Conservation (phyloP, 2,113 vertebrate genomes). For the Microcebus murinus region DNA sequence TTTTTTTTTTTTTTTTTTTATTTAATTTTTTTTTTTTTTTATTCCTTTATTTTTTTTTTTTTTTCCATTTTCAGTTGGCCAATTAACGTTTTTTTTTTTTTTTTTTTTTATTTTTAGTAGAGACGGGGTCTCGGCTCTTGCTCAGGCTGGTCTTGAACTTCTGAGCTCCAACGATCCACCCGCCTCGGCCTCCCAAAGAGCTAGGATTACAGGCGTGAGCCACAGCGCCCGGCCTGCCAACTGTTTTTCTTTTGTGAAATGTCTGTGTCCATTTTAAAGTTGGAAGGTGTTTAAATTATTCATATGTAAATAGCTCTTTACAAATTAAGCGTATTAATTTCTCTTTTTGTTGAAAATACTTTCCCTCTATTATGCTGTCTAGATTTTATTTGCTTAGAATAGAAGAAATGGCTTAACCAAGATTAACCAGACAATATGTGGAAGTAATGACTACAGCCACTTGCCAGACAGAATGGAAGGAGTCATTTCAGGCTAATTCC, state of each 20-base stretch:
- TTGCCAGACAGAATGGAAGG: background rate
- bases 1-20: background rate
- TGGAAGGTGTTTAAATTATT: background rate
- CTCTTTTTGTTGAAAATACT: background rate
- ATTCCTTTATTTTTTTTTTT: too few relatives aligned
- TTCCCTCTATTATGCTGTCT: background rate
- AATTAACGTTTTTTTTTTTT: too few relatives aligned
- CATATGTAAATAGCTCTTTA: background rate
- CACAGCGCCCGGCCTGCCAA: too few relatives aligned
- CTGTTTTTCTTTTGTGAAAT: background rate
- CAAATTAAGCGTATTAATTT: background rate
- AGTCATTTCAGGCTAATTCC: background rate
- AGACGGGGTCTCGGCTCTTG: too few relatives aligned
- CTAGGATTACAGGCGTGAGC: too few relatives aligned
- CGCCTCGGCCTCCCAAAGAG: too few relatives aligned
- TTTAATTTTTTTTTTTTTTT: too few relatives aligned
- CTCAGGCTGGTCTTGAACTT: too few relatives aligned
- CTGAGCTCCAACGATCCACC: too few relatives aligned
- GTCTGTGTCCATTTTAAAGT: background rate
- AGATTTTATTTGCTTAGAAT: background rate
- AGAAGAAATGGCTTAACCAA: background rate
- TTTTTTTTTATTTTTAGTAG: too few relatives aligned
- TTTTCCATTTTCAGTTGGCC: too few relatives aligned
- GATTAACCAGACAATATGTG: background rate
- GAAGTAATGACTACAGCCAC: background rate